Evolutionary conservation across 2,888 invertebrate genomes (phyloP).

Genomic region (Trichacis sp.): DNA sequence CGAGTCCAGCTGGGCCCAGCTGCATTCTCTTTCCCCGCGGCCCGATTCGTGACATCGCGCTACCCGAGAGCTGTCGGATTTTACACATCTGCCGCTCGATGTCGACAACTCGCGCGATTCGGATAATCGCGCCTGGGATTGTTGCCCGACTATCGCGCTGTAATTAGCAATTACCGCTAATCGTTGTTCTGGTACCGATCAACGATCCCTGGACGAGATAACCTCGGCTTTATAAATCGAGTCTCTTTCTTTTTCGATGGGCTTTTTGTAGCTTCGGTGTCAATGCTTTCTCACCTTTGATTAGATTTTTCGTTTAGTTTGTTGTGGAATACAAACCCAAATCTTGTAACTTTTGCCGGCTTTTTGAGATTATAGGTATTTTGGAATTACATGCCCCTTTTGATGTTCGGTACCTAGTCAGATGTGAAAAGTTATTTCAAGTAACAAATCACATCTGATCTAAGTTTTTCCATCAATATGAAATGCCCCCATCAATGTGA

Average conservation of each 20-base stretch:
- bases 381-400: no score
- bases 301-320: no score
- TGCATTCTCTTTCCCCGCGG: slow-evolving; percentile 21
- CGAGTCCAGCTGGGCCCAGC: slow-evolving; percentile 31
- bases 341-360: no score
- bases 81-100: not conserved
- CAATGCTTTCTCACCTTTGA: no score
- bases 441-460: no score
- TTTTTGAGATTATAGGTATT: no score
- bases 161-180: slow-evolving; percentile 6
- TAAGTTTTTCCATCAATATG: no score
- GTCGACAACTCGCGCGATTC: not conserved
- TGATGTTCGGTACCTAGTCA: no score
- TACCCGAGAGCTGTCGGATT: not conserved
- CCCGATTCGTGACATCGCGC: slow-evolving; percentile 27
- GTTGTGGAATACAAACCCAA: no score
- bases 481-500: no score
- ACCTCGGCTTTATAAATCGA: not conserved
- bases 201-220: not conserved
- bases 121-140: not conserved
- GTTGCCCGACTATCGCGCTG: not conserved
- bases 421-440: no score
- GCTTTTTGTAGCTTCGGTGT: no score
- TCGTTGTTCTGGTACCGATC: not conserved
- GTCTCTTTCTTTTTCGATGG: not conserved